phyloP scores from a whole-genome alignment of 37 sponge, comb jelly and placozoan species.

The Aplysina aerophoba region DNA sequence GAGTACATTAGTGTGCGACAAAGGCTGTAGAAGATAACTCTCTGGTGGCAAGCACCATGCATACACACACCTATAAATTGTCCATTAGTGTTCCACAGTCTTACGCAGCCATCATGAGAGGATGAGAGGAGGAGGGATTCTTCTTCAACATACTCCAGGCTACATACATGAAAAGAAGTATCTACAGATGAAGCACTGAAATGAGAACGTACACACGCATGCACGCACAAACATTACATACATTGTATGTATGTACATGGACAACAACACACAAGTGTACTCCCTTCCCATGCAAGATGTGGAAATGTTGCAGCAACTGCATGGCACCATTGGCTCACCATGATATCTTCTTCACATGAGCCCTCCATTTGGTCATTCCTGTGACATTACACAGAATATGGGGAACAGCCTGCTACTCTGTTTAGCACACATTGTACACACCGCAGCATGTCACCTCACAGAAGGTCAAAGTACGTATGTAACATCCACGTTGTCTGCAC shows the following conservation, averaged over 20 bases:
- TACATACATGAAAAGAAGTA: slow-evolving; percentile 1
- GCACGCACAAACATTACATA: slow-evolving; percentile 33
- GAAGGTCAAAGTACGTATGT: too few relatives aligned
- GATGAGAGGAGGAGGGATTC: slow-evolving; percentile 45
- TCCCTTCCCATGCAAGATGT: background rate
- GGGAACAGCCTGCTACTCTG: too few relatives aligned
- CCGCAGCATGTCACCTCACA: too few relatives aligned
- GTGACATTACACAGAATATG: too few relatives aligned
- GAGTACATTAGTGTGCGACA: background rate
- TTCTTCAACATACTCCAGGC: slow-evolving; percentile 53
- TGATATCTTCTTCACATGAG: slow-evolving; percentile 29
- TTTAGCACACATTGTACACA: too few relatives aligned
- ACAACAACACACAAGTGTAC: background rate
- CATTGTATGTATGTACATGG: too few relatives aligned
- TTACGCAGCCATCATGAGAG: slow-evolving; percentile 60
- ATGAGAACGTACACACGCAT: slow-evolving; percentile 12
- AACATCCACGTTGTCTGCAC: too few relatives aligned
- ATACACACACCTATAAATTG: slow-evolving; percentile 65
- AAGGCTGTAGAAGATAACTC: background rate
- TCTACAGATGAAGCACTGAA: background rate
- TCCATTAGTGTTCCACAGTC: slow-evolving; percentile 76
- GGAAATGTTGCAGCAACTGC: background rate
- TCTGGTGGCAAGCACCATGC: too few relatives aligned
- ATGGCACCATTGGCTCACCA: background rate
- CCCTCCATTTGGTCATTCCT: slow-evolving; percentile 26